Evolutionary conservation across 2,797 vertebrate genomes (phyloP).

Genomic region (Acanthurus lineatus): DNA sequence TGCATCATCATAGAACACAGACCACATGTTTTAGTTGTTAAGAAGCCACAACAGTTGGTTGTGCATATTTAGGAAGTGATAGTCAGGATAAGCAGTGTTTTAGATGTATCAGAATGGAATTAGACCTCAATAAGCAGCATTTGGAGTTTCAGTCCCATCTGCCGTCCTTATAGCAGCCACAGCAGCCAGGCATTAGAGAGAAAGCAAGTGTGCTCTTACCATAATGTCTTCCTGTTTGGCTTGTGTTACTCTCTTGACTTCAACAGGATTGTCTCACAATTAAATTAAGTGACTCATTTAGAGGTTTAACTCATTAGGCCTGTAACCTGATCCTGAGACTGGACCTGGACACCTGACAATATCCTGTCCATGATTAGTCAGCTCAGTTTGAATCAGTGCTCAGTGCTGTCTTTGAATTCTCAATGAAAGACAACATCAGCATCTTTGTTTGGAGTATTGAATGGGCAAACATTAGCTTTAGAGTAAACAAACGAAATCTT

Average conservation of each 20-base stretch:
- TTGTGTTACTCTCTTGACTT: conserved; percentile 23
- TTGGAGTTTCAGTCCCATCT: neutral
- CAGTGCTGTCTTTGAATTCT: neutral
- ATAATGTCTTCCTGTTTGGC: conserved; percentile 14
- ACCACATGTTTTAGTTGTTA: no score
- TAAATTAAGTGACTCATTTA: conserved; percentile 44
- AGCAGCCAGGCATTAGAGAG: neutral
- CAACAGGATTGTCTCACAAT: conserved; percentile 30
- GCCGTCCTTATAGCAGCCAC: neutral
- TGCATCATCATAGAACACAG: no score
- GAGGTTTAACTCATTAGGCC: conserved; percentile 48
- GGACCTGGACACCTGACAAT: conserved; percentile 32
- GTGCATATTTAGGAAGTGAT: neutral
- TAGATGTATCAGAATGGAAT: neutral
- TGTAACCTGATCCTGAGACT: conserved; percentile 56
- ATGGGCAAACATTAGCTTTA: neutral
- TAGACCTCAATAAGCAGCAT: neutral
- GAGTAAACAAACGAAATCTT: no score
- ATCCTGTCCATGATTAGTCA: conserved; percentile 26
- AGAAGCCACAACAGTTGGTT: neutral
- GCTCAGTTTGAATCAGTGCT: conserved; percentile 11
- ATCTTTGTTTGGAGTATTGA: conserved; percentile 1
- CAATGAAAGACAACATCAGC: neutral
- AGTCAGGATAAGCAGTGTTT: neutral
- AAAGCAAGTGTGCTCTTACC: neutral